phyloP scores from a whole-genome alignment of 2,797 vertebrate species.

The Staurois parvus region DNA sequence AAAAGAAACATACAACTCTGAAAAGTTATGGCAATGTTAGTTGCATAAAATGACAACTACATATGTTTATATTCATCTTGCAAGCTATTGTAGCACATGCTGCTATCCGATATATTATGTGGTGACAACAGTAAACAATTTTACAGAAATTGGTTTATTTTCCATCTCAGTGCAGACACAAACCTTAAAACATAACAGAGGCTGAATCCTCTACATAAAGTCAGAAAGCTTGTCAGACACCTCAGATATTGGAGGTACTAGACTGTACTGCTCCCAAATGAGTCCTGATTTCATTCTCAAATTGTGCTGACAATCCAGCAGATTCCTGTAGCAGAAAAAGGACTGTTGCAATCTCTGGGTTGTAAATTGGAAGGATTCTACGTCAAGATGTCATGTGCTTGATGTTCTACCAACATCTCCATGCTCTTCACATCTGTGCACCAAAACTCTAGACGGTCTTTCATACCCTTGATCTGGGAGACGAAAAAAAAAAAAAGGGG shows the following conservation, averaged over 20 bases:
- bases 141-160: slow-evolving; percentile 57
- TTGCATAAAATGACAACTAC: too few relatives aligned
- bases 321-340: slow-evolving; percentile 51
- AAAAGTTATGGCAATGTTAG: too few relatives aligned
- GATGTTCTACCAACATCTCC: slow-evolving; percentile 96
- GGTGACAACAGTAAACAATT: slow-evolving; percentile 15
- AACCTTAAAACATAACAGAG: slow-evolving; percentile 69
- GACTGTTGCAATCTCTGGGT: slow-evolving; percentile 22
- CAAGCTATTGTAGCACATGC: not conserved
- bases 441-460: slow-evolving; percentile 95
- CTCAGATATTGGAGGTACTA: slow-evolving; percentile 54
- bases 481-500: slow-evolving; percentile 17
- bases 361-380: slow-evolving; percentile 68
- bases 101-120: not conserved
- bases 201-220: slow-evolving; percentile 60
- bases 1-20: too few relatives aligned
- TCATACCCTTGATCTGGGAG: slow-evolving; percentile 95
- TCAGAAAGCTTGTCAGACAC: slow-evolving; percentile 52
- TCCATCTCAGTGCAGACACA: slow-evolving; percentile 47
- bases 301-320: slow-evolving; percentile 64
- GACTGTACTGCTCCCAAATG: slow-evolving; percentile 47
- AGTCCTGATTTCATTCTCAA: slow-evolving; percentile 50
- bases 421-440: slow-evolving; percentile 95
- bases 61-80: not conserved
- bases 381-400: slow-evolving; percentile 97